These are phyloP conservation scores for Acronicta aceris DNA, from an alignment of 2,888 invertebrate species.

Conservation along the genomic window DNA sequence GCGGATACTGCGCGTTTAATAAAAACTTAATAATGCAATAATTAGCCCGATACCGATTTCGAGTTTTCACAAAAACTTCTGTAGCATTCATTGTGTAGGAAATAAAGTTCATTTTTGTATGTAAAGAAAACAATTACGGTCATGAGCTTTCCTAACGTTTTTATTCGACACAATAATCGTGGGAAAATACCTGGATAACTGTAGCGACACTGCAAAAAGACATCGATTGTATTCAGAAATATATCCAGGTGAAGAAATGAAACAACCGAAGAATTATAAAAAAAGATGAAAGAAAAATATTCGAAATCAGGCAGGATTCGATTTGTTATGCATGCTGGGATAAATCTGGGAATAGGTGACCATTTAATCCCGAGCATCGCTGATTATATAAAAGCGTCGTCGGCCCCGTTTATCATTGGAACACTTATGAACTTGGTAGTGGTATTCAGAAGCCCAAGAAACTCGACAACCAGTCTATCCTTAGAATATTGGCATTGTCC, in stretches of 20 bases:
- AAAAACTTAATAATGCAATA: conserved; percentile 37
- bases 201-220: conserved; percentile 75
- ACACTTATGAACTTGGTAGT: no score
- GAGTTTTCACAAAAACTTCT: conserved; percentile 3
- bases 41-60: conserved; percentile 27
- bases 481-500: no score
- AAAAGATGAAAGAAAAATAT: no score
- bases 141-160: conserved; percentile 60
- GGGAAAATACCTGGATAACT: conserved; percentile 79
- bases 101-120: conserved; percentile 34
- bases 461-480: no score
- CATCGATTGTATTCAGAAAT: conserved; percentile 65
- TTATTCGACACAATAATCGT: conserved; percentile 77
- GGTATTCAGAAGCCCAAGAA: no score
- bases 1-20: conserved; percentile 40
- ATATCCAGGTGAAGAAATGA: not conserved
- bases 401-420: no score
- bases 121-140: conserved; percentile 9
- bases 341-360: no score
- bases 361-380: no score
- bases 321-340: no score
- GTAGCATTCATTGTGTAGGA: not conserved
- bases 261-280: conserved; percentile 17
- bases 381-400: no score
- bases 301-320: no score